Base-by-base conservation (phyloP, 2,113 vertebrate species). In the Cathartes aura region DNA sequence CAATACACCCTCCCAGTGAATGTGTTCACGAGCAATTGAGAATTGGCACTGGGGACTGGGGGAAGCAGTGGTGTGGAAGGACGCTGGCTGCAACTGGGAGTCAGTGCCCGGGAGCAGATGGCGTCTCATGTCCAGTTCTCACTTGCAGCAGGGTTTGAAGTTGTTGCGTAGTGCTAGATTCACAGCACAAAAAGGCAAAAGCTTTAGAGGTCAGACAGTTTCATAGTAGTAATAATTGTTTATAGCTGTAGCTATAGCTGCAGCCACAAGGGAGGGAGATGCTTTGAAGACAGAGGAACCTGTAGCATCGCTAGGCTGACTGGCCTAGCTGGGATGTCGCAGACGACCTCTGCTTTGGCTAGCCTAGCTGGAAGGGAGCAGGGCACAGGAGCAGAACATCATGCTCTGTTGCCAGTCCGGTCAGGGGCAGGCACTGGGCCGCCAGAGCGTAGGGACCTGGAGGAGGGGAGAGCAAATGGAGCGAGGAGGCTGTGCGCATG, bases 191-290 rank as follows among this genome's bases (percentile, higher is more conserved):
- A 45, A 81, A 83, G 53, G 34, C 17, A 53, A 26, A 68, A 45
- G 1, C 32, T 56, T 38, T 19, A 83, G 81, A 56, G 55, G 36
- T 40, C 7, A 17, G 47, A 21, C 20, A 58, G 74, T 34, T 58
- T 30, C 1, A 1, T 42, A 27, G 10, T 9, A 73, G n/a, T 36
- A 52, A 17, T 15, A 16, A 11, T 26, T 0, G 9, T 56, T 64
- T 48, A 56, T 8, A 5, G 27, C 56, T 45, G 17, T 43, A 58
- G 26, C 53, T 64, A 29, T 24, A 29, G 71, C 45, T 56, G 70
- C 66, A 62, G 70, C 74, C 7, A 5, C 34, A 8, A 24, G 47
- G 29, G 66, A 58, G 75, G 55, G 43, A 78, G 82, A 9, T 82
- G 60, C 47, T 90, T 21, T 10, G 2, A 18, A 56, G 62, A 85